Conservation (phyloP, 2,888 invertebrate species). For the Tethea ocularis region DNA sequence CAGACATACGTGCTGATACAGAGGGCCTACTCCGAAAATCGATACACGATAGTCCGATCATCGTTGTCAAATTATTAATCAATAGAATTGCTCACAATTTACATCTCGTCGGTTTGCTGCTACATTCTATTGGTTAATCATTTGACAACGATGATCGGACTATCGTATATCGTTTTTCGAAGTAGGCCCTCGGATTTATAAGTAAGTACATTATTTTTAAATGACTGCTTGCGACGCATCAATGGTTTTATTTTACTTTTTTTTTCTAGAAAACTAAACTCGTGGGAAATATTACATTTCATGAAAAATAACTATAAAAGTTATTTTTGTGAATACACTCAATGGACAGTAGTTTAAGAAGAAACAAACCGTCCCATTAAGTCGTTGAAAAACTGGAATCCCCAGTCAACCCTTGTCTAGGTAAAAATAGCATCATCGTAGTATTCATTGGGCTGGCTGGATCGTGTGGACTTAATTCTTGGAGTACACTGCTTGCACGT, state of each 20-base stretch:
- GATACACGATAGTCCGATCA: no score
- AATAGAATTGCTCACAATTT: no score
- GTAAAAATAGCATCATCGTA: constrained; percentile 42
- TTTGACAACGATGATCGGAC: no score
- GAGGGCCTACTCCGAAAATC: no score
- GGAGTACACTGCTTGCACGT: constrained; percentile 15
- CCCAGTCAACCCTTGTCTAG: constrained; percentile 38
- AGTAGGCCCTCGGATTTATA: not conserved
- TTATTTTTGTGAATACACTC: no score
- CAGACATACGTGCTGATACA: not conserved
- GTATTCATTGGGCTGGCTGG: constrained; percentile 38
- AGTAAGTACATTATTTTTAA: not conserved
- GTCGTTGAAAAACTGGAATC: constrained; percentile 27
- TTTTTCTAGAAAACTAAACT: no score
- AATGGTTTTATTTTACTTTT: not conserved
- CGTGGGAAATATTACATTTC: no score
- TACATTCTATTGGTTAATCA: no score
- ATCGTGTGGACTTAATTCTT: constrained; percentile 36
- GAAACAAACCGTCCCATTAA: not conserved
- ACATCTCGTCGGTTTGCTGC: no score
- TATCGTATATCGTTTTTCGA: no score
- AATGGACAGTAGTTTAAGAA: not conserved
- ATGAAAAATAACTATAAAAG: no score
- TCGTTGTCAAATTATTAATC: no score
- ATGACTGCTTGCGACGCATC: not conserved